A percentile compares a stretch with the other conserved stretches of the same genome.
Evolutionary conservation across 2,888 invertebrate species (phyloP).

Genomic region (Adineta ricciae): DNA sequence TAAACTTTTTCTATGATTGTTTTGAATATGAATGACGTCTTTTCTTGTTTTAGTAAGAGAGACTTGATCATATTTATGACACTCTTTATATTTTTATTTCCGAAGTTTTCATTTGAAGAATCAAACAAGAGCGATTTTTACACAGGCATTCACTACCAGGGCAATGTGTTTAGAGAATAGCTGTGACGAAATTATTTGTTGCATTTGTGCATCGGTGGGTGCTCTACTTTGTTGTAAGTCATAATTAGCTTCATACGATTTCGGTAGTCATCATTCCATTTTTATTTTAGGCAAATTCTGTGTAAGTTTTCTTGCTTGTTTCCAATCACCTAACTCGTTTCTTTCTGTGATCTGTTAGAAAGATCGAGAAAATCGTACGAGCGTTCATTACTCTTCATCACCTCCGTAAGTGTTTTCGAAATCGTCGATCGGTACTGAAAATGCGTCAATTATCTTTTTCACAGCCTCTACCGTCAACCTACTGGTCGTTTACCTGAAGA

Average conservation of each 20-base stretch:
- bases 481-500: neutral
- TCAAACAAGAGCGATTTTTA: neutral
- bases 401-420: neutral
- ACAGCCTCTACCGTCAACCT: neutral
- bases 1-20: too few relatives aligned
- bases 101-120: too few relatives aligned
- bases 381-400: neutral
- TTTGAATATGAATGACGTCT: too few relatives aligned
- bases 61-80: too few relatives aligned
- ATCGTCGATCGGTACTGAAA: neutral
- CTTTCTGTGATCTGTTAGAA: neutral
- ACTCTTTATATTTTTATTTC: too few relatives aligned
- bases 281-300: neutral
- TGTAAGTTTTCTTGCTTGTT: neutral
- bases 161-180: neutral
- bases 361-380: neutral
- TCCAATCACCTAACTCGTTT: neutral
- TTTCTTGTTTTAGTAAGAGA: too few relatives aligned
- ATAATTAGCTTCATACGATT: neutral
- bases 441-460: neutral
- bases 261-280: neutral
- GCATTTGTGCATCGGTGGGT: neutral
- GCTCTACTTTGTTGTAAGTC: neutral
- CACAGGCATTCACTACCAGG: neutral
- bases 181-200: neutral